phyloP scores from a whole-genome alignment of 2,797 vertebrate species.

The Urocyon cinereoargenteus region DNA sequence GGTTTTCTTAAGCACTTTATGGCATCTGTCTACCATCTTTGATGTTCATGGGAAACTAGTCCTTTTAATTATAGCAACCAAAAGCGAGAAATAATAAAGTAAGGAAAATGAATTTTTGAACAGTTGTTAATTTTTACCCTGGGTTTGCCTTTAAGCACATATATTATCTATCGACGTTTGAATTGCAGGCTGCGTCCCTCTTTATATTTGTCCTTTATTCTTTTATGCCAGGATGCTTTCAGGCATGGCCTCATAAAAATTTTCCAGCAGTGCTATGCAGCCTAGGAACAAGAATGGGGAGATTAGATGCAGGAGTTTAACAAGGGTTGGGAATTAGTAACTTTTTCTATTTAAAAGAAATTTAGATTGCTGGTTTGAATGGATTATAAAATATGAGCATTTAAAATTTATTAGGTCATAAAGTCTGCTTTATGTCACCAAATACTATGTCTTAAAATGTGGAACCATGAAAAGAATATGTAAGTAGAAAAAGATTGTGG shows the following conservation, averaged over 20 bases:
- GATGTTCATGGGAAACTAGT: neutral
- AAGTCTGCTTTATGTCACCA: neutral
- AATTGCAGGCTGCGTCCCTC: neutral
- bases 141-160: neutral
- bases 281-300: slow-evolving; percentile 10
- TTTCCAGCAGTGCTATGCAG: neutral
- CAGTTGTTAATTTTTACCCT: slow-evolving; percentile 27
- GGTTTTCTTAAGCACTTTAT: slow-evolving; percentile 60
- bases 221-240: slow-evolving; percentile 15
- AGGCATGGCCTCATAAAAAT: neutral
- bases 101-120: slow-evolving; percentile 44
- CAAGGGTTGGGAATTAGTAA: neutral
- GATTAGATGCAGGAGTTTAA: neutral
- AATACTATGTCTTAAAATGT: neutral
- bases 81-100: slow-evolving; percentile 4
- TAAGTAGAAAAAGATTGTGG: neutral
- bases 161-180: neutral
- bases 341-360: slow-evolving; percentile 11
- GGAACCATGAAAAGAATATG: neutral
- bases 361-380: neutral
- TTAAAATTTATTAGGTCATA: neutral
- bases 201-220: neutral
- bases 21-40: neutral
- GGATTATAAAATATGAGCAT: neutral
- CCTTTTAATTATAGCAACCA: neutral